phyloP scores from a whole-genome alignment of 2,113 vertebrate genomes.

The Choloepus hoffmanni region DNA sequence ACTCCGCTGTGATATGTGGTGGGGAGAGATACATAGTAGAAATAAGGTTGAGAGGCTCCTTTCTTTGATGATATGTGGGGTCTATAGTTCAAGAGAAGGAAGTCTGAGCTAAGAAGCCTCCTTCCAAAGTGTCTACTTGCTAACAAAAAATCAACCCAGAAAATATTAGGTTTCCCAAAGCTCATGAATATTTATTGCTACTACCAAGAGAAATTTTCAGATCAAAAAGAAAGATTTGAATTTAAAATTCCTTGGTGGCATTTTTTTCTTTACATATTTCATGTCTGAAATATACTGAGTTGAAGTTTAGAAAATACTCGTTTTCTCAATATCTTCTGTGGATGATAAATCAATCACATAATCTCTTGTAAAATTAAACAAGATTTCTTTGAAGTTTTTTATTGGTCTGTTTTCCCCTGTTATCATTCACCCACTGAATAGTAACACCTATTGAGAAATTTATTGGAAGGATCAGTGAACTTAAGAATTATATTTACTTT shows the following conservation, averaged over 20 bases:
- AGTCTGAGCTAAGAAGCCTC: not conserved
- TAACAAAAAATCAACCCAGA: constrained; percentile 17
- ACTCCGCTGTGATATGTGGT: not conserved
- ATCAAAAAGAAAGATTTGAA: constrained; percentile 55
- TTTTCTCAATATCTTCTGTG: constrained; percentile 55
- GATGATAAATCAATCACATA: constrained; percentile 19
- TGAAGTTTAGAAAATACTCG: constrained; percentile 61
- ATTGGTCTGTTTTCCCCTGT: not conserved
- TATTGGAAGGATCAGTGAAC: not conserved
- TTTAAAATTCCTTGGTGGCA: constrained; percentile 53
- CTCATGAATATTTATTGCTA: constrained; percentile 57
- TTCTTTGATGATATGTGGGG: not conserved
- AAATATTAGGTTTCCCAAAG: constrained; percentile 31
- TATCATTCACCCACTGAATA: not conserved
- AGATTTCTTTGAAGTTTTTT: not conserved
- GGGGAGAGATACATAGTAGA: not conserved
- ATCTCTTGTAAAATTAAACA: constrained; percentile 28
- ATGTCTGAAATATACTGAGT: constrained; percentile 42
- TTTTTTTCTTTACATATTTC: constrained; percentile 45
- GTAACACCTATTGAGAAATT: constrained; percentile 27
- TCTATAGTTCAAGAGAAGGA: not conserved
- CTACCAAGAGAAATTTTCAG: constrained; percentile 38
- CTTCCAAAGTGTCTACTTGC: not conserved
- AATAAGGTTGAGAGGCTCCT: not conserved
- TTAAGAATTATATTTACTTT: constrained; percentile 24